These are phyloP conservation scores for Teleogryllus oceanicus DNA, from an alignment of 2,888 invertebrate genomes.

Conservation along the genomic window DNA sequence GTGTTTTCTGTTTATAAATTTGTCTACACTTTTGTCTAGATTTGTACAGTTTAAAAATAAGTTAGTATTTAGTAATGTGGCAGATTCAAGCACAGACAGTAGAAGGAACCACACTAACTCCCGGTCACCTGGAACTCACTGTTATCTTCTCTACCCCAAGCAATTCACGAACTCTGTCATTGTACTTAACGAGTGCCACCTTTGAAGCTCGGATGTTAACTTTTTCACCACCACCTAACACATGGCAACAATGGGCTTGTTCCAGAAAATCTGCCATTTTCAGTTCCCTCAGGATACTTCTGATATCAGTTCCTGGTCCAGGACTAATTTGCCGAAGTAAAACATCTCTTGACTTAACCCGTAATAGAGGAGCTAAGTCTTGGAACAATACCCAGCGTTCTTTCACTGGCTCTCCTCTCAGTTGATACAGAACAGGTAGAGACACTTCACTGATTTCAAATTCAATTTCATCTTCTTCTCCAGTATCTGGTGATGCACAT, in stretches of 20 bases:
- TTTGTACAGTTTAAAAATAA: neutral
- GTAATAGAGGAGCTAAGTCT: constrained; percentile 71
- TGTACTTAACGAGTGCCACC: constrained; percentile 77
- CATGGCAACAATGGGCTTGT: constrained; percentile 74
- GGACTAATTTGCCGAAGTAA: constrained; percentile 67
- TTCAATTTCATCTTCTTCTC: constrained; percentile 59
- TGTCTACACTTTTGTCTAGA: constrained; percentile 3
- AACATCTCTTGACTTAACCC: constrained; percentile 78
- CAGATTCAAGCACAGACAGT: neutral
- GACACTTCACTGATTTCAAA: constrained; percentile 77
- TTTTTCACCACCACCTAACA: constrained; percentile 73
- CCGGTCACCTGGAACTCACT: constrained; percentile 34
- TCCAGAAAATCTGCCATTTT: constrained; percentile 77
- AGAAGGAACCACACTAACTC: neutral
- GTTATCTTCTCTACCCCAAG: constrained; percentile 72
- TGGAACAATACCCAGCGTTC: constrained; percentile 79
- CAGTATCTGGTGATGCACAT: constrained; percentile 50
- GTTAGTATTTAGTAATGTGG: neutral
- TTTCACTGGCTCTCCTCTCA: constrained; percentile 58
- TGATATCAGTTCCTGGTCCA: constrained; percentile 47
- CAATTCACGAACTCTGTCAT: constrained; percentile 76
- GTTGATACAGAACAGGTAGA: constrained; percentile 74
- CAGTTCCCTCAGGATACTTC: constrained; percentile 61
- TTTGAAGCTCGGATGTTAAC: constrained; percentile 76
- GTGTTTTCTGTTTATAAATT: neutral